Base-by-base conservation (phyloP, 2,113 vertebrate genomes). In the Hippocampus mohnikei region DNA sequence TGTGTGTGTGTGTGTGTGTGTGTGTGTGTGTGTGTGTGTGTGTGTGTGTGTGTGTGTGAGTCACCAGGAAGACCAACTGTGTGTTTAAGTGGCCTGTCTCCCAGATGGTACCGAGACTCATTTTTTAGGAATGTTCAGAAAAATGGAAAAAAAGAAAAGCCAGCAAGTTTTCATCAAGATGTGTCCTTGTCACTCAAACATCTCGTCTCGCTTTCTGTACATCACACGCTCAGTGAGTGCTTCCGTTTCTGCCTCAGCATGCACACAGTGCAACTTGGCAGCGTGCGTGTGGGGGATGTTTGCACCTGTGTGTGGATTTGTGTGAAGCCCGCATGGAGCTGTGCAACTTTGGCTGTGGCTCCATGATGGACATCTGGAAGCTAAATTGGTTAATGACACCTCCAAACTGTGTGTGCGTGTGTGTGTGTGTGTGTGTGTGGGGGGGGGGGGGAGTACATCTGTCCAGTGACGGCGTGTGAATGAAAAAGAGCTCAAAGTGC, bases 21-120 rank as follows among this genome's bases (percentile, higher is more conserved):
- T 73, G 76, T 71, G 58, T 62, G 74, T 72, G 71, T 50, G 56
- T 71, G 79, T 71, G 48, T n/a, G n/a, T 69, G 64, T 90, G 89
- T 71, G 58, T 62, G 74, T 72, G 71, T 50, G 56, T 71, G 79
- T 71, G 48, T n/a, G n/a, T 69, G 64, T 90, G 89, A 87, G 85
- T 83, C 91, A 91, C 89, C 87, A 92, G 84, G 89, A 89, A 88
- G 83, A 89, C 89, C 88, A 85, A 88, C 87, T 91, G 90, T 89
- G 84, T 91, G 79, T 91, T 93, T 92, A 92, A 91, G 89, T 90
- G 90, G 79, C 82, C 92, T 83, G 84, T 87, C 85, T 90, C 18
- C 86, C 90, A 92, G 91, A 93, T 91, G 89, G 88, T 72, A 79
- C 74, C 33, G 33, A 82, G 77, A 81, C 88, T 88, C 81, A 86